Percentiles rank a stretch among this genome's conserved stretches.
phyloP scores from a whole-genome alignment of 2,888 invertebrate genomes.

The Drosophila differens region DNA sequence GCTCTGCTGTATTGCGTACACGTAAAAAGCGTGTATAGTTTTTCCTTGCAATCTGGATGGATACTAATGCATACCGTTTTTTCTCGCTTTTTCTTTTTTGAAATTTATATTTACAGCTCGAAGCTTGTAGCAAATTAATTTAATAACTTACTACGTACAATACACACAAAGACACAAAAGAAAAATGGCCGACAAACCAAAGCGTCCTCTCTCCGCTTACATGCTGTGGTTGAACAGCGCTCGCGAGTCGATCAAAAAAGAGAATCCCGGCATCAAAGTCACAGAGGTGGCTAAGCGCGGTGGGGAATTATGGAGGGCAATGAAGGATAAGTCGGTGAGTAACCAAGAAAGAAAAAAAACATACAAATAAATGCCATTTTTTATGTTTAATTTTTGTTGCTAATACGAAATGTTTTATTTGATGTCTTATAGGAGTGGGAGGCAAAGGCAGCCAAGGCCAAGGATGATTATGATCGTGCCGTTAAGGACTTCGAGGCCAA shows the following conservation, averaged over 20 bases:
- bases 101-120: slow-evolving; percentile 54
- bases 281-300: slow-evolving; percentile 97
- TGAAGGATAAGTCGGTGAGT: slow-evolving; percentile 93
- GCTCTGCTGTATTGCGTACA: slow-evolving; percentile 1
- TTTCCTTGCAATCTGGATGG: not conserved
- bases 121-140: slow-evolving; percentile 61
- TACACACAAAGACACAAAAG: slow-evolving; percentile 43
- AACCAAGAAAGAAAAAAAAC: slow-evolving; percentile 5
- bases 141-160: slow-evolving; percentile 54
- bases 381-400: not conserved
- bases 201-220: slow-evolving; percentile 96
- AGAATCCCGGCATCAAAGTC: slow-evolving; percentile 95
- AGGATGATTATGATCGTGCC: slow-evolving; percentile 94
- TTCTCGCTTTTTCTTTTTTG: not conserved
- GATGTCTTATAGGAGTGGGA: slow-evolving; percentile 92
- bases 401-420: not conserved
- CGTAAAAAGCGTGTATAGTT: slow-evolving; percentile 5
- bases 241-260: slow-evolving; percentile 94
- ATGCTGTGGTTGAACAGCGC: slow-evolving; percentile 97
- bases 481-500: slow-evolving; percentile 95
- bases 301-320: slow-evolving; percentile 97
- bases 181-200: slow-evolving; percentile 95
- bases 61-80: slow-evolving; percentile 29
- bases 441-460: slow-evolving; percentile 93
- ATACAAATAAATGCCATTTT: not conserved